phyloP scores from a whole-genome alignment of 2,797 vertebrate species.

The Phoxinus dragarum region DNA sequence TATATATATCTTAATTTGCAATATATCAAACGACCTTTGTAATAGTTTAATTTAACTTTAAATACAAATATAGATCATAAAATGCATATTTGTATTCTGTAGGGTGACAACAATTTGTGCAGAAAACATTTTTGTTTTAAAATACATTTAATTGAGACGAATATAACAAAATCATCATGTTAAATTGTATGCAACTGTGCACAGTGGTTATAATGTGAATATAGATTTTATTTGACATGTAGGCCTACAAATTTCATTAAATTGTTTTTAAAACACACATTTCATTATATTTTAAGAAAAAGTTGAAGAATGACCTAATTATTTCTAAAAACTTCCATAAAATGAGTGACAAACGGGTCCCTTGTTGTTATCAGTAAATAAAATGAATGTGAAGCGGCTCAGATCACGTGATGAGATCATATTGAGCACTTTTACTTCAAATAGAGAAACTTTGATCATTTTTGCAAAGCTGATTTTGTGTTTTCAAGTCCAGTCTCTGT shows the following conservation, averaged over 20 bases:
- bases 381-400: neutral
- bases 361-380: neutral
- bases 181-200: neutral
- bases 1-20: neutral
- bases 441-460: neutral
- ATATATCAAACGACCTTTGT: too few relatives aligned
- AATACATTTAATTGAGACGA: neutral
- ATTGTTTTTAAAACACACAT: neutral
- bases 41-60: neutral
- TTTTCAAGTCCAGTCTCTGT: conserved; percentile 34
- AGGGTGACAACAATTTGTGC: neutral
- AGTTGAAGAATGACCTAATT: neutral
- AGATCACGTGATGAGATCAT: too few relatives aligned
- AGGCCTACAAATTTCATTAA: neutral
- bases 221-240: neutral
- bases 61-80: neutral
- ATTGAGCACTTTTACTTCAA: too few relatives aligned
- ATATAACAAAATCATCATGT: neutral
- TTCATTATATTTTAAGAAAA: neutral
- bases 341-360: too few relatives aligned
- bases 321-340: neutral
- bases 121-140: neutral
- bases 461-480: neutral
- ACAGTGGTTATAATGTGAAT: neutral
- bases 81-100: neutral